Evolutionary conservation across 2,888 invertebrate genomes (phyloP).

Genomic region (Pterostichus niger): DNA sequence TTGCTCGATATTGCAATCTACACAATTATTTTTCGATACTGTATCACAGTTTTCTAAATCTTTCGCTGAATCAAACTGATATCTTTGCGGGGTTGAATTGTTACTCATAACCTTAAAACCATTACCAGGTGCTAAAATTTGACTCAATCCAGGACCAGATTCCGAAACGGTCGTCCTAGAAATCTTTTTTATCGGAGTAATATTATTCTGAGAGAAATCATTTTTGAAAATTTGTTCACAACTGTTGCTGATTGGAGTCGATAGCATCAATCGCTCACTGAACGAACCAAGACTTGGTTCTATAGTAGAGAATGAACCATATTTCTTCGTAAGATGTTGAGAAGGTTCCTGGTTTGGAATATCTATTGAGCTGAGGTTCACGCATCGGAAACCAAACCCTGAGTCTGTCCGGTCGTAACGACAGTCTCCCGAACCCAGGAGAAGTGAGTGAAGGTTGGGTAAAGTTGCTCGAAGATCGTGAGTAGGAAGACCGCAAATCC

Average conservation of each 20-base stretch:
- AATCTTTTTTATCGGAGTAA: slow-evolving; percentile 35
- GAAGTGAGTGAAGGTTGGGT: slow-evolving; percentile 81
- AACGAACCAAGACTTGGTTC: slow-evolving; percentile 55
- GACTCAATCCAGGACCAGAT: slow-evolving; percentile 73
- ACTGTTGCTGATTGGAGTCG: slow-evolving; percentile 53
- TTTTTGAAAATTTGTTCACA: slow-evolving; percentile 64
- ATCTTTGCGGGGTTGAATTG: slow-evolving; percentile 49
- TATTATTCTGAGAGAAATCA: slow-evolving; percentile 1
- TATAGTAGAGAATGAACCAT: slow-evolving; percentile 60
- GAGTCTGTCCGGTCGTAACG: slow-evolving; percentile 57
- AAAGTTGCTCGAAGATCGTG: slow-evolving; percentile 88
- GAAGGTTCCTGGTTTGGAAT: slow-evolving; percentile 1
- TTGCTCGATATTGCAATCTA: slow-evolving; percentile 72
- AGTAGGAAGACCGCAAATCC: slow-evolving; percentile 86
- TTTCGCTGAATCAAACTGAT: slow-evolving; percentile 12
- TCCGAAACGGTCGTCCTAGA: slow-evolving; percentile 63
- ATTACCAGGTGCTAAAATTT: slow-evolving; percentile 74
- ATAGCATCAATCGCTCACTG: slow-evolving; percentile 31
- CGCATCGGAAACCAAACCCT: slow-evolving; percentile 27
- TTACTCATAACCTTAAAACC: slow-evolving; percentile 33
- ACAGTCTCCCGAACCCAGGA: slow-evolving; percentile 69
- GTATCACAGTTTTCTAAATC: slow-evolving; percentile 46
- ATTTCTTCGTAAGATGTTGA: slow-evolving; percentile 50
- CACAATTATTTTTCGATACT: slow-evolving; percentile 51
- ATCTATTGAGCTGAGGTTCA: slow-evolving; percentile 13